These are phyloP conservation scores for Lophotis ruficrista DNA, from an alignment of 2,113 vertebrate genomes.

Conservation along the genomic window DNA sequence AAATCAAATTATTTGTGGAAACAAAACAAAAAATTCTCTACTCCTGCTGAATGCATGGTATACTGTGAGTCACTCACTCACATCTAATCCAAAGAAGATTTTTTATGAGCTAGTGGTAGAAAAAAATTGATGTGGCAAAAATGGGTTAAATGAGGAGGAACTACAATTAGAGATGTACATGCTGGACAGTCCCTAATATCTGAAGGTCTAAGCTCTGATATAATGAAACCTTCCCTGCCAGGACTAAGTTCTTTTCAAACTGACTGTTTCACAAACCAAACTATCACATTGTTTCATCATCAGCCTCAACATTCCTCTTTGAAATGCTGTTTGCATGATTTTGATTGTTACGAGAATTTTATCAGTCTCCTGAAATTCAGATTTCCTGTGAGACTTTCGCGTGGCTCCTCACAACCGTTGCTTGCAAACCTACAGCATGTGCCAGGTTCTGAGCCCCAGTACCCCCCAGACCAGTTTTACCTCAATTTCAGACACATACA, in stretches of 20 bases:
- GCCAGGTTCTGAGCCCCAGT: not conserved
- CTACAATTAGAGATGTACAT: not conserved
- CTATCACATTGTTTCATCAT: not conserved
- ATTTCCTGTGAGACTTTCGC: not conserved
- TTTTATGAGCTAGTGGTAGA: not conserved
- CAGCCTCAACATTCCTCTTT: not conserved
- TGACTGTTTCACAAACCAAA: not conserved
- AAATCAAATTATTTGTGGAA: constrained; percentile 43
- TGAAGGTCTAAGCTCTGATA: not conserved
- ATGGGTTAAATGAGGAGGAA: not conserved
- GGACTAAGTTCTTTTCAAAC: not conserved
- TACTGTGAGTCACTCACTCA: not conserved
- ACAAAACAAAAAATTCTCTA: not conserved
- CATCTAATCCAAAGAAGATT: not conserved
- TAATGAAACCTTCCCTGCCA: not conserved
- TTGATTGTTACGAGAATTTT: not conserved
- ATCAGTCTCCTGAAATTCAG: not conserved
- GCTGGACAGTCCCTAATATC: not conserved
- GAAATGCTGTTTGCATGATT: not conserved
- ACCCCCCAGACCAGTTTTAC: not conserved
- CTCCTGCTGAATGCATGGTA: not conserved
- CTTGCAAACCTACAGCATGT: not conserved
- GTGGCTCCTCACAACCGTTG: not conserved
- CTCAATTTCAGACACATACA: not conserved
- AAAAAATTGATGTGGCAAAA: not conserved